These are phyloP conservation scores for Eupelmus urozonus DNA, from an alignment of 2,888 invertebrate species.

Conservation along the genomic window DNA sequence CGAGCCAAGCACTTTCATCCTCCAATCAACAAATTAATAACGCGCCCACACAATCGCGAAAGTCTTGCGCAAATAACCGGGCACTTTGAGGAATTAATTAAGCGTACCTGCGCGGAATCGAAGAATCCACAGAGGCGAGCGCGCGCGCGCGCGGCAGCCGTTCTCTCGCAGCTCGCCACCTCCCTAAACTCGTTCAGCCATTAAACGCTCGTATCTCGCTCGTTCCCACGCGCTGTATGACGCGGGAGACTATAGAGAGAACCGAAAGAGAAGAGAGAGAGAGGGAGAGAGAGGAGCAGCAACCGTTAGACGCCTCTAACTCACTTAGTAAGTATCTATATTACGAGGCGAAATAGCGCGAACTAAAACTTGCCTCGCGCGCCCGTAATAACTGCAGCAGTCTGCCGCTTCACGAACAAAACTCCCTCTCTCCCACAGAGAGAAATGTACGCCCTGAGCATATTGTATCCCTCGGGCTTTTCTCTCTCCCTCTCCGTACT, in stretches of 20 bases:
- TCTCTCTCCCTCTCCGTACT: conserved; percentile 6
- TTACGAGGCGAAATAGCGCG: conserved; percentile 41
- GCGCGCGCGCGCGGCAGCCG: too few species aligned
- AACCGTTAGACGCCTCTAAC: conserved; percentile 42
- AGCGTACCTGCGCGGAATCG: conserved; percentile 5
- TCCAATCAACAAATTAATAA: neutral
- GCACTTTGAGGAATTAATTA: conserved; percentile 4
- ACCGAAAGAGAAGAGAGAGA: neutral
- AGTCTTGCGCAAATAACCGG: neutral
- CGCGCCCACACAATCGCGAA: too few species aligned
- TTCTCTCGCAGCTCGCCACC: too few species aligned
- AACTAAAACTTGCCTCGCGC: conserved; percentile 43
- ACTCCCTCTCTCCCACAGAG: conserved; percentile 6
- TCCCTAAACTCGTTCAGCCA: conserved; percentile 24
- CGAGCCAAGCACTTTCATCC: too few species aligned
- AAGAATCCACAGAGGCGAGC: conserved; percentile 11
- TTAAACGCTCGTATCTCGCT: conserved; percentile 31
- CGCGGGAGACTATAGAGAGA: neutral
- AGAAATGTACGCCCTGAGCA: conserved; percentile 40
- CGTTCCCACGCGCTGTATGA: too few species aligned
- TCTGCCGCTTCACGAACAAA: conserved; percentile 23
- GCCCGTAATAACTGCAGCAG: conserved; percentile 40
- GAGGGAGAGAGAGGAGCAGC: neutral
- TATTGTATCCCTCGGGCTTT: conserved; percentile 31
- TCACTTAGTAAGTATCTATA: conserved; percentile 50